Conservation (phyloP, 2,888 invertebrate genomes). For the Drosophila emarginata region DNA sequence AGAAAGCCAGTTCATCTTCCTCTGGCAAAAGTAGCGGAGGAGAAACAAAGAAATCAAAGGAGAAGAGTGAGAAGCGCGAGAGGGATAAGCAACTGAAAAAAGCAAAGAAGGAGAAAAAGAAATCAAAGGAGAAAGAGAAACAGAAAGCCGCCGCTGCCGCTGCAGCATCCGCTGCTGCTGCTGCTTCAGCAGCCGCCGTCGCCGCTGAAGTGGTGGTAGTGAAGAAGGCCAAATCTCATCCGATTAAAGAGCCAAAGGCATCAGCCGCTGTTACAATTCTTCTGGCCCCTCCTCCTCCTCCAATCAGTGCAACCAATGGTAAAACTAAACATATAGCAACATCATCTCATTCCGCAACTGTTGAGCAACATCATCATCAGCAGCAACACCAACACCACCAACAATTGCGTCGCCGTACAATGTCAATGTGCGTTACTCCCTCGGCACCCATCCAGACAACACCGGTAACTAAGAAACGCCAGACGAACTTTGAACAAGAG, state of each 20-base stretch:
- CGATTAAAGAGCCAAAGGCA: conserved; percentile 30
- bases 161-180: background rate
- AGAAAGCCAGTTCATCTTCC: conserved; percentile 78
- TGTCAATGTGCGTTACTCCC: conserved; percentile 63
- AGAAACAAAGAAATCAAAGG: conserved; percentile 48
- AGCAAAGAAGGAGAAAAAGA: conserved; percentile 65
- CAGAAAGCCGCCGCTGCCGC: conserved; percentile 25
- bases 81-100: conserved; percentile 59
- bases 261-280: conserved; percentile 26
- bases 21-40: conserved; percentile 27
- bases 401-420: conserved; percentile 63
- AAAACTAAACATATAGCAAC: conserved; percentile 55
- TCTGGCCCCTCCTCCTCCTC: background rate
- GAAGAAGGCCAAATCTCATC: conserved; percentile 41
- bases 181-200: background rate
- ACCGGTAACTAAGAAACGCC: conserved; percentile 76
- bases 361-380: conserved; percentile 33
- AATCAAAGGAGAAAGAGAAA: conserved; percentile 65
- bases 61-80: conserved; percentile 59
- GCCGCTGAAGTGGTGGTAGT: conserved; percentile 3
- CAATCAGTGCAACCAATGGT: conserved; percentile 46
- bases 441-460: conserved; percentile 17
- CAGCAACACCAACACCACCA: conserved; percentile 35
- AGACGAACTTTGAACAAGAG: conserved; percentile 83
- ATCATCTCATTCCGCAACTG: conserved; percentile 13